A percentile compares a stretch with the other conserved stretches of the same genome.
These are phyloP conservation scores for Calypte anna DNA, from an alignment of 2,113 vertebrate species.

Conservation along the genomic window DNA sequence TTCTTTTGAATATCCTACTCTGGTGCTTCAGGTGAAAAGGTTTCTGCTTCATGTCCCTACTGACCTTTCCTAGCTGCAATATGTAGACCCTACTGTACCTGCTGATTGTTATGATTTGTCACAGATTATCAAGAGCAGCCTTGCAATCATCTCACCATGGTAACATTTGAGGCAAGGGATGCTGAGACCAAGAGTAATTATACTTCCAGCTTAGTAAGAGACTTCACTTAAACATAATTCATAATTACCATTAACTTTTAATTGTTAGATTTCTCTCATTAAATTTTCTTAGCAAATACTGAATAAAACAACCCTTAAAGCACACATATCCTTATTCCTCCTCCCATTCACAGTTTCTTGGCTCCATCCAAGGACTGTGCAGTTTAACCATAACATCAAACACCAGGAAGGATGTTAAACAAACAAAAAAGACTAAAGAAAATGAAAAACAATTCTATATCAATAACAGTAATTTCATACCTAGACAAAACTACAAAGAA, in stretches of 20 bases:
- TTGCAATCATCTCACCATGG: neutral
- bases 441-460: neutral
- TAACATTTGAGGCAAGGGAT: neutral
- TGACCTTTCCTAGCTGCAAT: neutral
- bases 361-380: neutral
- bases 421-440: neutral
- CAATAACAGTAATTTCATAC: neutral
- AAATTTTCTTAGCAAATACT: neutral
- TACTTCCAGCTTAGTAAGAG: neutral
- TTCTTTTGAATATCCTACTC: neutral
- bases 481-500: neutral
- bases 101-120: neutral
- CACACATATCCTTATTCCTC: neutral
- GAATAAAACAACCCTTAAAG: neutral
- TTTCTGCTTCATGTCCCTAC: neutral
- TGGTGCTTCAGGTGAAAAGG: neutral
- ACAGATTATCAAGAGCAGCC: neutral
- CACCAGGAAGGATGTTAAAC: neutral
- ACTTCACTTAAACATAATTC: neutral
- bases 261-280: neutral
- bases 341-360: neutral
- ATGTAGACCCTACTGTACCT: neutral
- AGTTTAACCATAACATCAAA: neutral
- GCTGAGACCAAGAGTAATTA: neutral
- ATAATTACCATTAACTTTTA: neutral